These are phyloP conservation scores for Linnaemya tessellans DNA, from an alignment of 2,888 invertebrate species.

Conservation along the genomic window DNA sequence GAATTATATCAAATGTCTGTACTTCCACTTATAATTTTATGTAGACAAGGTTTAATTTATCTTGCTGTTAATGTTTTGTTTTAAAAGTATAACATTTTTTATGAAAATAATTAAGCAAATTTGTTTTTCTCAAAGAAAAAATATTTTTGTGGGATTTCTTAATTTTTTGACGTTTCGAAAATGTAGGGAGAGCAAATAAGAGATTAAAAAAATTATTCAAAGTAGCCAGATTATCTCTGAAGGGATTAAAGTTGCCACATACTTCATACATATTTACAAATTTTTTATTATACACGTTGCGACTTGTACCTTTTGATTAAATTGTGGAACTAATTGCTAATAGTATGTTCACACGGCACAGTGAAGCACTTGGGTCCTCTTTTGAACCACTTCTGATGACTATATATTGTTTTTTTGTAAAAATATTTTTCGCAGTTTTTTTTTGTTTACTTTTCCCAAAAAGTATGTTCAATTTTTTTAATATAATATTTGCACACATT, in stretches of 20 bases:
- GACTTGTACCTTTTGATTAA: too few relatives aligned
- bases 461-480: too few relatives aligned
- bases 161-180: slow-evolving; percentile 55
- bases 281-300: too few relatives aligned
- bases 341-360: too few relatives aligned
- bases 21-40: slow-evolving; percentile 21
- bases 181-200: slow-evolving; percentile 21
- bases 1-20: slow-evolving; percentile 9
- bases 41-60: slow-evolving; percentile 15
- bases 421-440: too few relatives aligned
- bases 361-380: too few relatives aligned
- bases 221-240: slow-evolving; percentile 31
- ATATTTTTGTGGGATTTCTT: slow-evolving; percentile 37
- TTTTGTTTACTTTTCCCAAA: too few relatives aligned
- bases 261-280: neutral
- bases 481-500: too few relatives aligned
- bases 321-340: too few relatives aligned
- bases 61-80: slow-evolving; percentile 16
- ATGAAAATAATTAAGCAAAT: slow-evolving; percentile 27
- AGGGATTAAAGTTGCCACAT: slow-evolving; percentile 31
- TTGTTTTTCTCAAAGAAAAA: slow-evolving; percentile 26
- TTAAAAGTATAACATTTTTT: slow-evolving; percentile 59
- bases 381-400: too few relatives aligned
- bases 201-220: slow-evolving; percentile 30
- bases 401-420: too few relatives aligned